Percentiles rank a stretch among this genome's conserved stretches.
Evolutionary conservation across 2,888 invertebrate species (phyloP).

Genomic region (Hydriomena furcata): DNA sequence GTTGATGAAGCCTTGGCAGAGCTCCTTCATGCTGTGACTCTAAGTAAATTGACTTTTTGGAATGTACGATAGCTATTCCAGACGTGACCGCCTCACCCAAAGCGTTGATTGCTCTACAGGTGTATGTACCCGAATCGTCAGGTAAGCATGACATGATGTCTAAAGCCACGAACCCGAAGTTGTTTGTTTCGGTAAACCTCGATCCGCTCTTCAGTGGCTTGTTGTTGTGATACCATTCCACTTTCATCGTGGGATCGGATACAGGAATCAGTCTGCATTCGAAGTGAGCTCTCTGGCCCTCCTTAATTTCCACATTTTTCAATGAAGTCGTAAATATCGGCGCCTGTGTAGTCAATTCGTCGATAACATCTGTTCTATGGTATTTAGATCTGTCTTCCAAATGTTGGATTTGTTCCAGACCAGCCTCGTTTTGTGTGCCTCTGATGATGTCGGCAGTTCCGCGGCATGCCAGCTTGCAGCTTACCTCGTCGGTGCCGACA

Average conservation of each 20-base stretch:
- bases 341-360: constrained; percentile 94
- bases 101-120: constrained; percentile 95
- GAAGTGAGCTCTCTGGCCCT: constrained; percentile 97
- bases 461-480: constrained; percentile 88
- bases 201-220: constrained; percentile 95
- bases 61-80: constrained; percentile 92
- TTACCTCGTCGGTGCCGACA: constrained; percentile 94
- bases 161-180: constrained; percentile 98
- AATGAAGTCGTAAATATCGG: constrained; percentile 97
- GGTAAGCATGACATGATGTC: constrained; percentile 98
- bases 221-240: constrained; percentile 98
- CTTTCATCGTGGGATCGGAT: constrained; percentile 95
- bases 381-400: constrained; percentile 93
- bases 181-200: constrained; percentile 97
- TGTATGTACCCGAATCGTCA: constrained; percentile 98
- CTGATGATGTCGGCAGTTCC: constrained; percentile 92
- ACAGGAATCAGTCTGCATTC: constrained; percentile 97
- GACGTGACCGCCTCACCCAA: constrained; percentile 97
- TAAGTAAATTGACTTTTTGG: constrained; percentile 92
- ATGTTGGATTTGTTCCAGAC: constrained; percentile 94
- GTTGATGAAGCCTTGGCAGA: constrained; percentile 89
- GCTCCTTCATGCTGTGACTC: constrained; percentile 96
- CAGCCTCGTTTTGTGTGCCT: constrained; percentile 93
- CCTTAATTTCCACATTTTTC: constrained; percentile 95
- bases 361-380: constrained; percentile 88